Percentiles rank a stretch among this genome's conserved stretches.
Evolutionary conservation across 2,888 invertebrate genomes (phyloP).

Genomic region (Norana najaformis): DNA sequence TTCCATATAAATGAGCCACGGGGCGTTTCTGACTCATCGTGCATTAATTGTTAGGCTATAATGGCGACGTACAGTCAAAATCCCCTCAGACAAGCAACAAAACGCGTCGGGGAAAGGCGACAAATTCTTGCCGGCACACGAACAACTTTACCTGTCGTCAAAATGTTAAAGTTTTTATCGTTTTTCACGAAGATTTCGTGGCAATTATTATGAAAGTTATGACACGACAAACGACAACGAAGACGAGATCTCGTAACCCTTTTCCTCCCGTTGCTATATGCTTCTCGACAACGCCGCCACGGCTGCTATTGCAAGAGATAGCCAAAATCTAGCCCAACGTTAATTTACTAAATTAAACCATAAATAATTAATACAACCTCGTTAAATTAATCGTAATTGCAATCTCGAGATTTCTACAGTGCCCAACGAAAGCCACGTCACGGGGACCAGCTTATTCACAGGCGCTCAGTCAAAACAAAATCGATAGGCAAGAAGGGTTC

Average conservation of each 20-base stretch:
- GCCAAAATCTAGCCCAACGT: neutral
- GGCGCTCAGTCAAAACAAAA: too few relatives aligned
- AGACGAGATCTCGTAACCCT: neutral
- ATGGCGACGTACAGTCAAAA: neutral
- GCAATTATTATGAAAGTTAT: neutral
- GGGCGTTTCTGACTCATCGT: neutral
- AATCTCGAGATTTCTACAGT: too few relatives aligned
- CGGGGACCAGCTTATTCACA: too few relatives aligned
- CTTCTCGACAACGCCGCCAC: neutral
- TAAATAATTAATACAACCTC: too few relatives aligned
- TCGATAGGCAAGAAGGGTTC: too few relatives aligned
- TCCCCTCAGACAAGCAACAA: neutral
- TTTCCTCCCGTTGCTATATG: neutral
- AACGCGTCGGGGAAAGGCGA: neutral
- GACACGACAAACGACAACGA: conserved; percentile 13
- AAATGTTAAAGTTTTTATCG: neutral
- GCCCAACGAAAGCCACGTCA: too few relatives aligned
- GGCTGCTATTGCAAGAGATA: neutral
- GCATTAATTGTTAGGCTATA: neutral
- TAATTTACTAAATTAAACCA: too few relatives aligned
- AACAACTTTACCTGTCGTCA: neutral
- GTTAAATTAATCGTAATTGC: too few relatives aligned
- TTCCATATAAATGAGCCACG: conserved; percentile 6
- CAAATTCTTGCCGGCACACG: neutral
- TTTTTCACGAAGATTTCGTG: neutral